Evolutionary conservation across 2,113 vertebrate genomes (phyloP).

Genomic region (Mungos mungo): DNA sequence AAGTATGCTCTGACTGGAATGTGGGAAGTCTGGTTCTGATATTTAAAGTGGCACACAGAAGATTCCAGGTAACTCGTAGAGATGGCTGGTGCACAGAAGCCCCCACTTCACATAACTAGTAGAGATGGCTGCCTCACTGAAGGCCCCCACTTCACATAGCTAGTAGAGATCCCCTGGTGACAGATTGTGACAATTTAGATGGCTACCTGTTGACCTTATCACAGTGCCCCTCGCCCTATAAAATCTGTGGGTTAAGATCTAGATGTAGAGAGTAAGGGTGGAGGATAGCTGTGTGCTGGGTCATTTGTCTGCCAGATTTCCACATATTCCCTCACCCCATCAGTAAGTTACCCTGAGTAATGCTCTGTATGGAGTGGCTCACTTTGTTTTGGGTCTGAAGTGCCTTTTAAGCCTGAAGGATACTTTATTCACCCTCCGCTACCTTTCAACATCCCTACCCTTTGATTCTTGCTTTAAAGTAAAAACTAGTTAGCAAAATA

Average conservation of each 20-base stretch:
- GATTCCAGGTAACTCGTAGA: neutral
- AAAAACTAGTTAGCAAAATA: neutral
- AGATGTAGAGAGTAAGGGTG: neutral
- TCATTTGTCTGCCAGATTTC: too few species aligned
- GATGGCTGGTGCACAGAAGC: neutral
- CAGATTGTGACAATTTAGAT: neutral
- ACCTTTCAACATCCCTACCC: neutral
- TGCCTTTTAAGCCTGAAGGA: neutral
- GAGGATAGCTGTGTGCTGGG: neutral
- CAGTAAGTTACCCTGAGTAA: too few species aligned
- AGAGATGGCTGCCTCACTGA: neutral
- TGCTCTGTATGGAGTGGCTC: neutral
- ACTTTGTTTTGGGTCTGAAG: neutral
- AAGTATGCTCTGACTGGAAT: neutral
- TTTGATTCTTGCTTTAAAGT: neutral
- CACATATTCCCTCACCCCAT: too few species aligned
- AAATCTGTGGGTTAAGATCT: neutral
- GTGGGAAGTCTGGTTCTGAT: neutral
- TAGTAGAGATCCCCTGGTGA: neutral
- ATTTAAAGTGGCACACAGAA: neutral
- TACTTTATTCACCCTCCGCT: neutral
- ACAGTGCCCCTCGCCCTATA: neutral
- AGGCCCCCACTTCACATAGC: neutral
- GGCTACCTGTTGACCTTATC: neutral
- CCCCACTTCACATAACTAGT: neutral